Base-by-base conservation (phyloP, 92 coral and sea anemone genomes). In the Epizoanthus stellaris region DNA sequence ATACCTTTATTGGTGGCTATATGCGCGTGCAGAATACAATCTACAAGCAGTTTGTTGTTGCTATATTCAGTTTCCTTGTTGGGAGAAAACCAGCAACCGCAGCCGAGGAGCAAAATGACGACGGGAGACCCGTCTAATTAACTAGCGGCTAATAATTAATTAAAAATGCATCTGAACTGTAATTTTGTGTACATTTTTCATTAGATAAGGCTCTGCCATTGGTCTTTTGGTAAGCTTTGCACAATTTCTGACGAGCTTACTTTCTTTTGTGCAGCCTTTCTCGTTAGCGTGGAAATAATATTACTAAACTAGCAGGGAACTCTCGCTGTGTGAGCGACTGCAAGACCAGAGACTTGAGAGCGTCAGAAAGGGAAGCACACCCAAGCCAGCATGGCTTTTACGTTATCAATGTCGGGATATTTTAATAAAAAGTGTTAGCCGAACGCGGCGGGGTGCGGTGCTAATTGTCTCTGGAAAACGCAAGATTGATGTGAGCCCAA, bases 171-270 rank as follows among this genome's bases (percentile, higher is more conserved):
- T 86, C 87, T 85, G 77, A 59, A 82, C 90, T 86, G 88, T 86
- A 90, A 90, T 90, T 66, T 82, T 83, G 90, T 86, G 85, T 90
- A 86, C 90, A 85, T 85, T 80, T 86, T 86, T 80, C 82, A 85
- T 89, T 79, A 79, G 72, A 39, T 15, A 79, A 79, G 30, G 83
- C 45, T 79, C 65, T 64, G 59, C 59, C 47, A 79, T 79, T 79
- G 83, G 83, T 79, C 72, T 45, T 64, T 79, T 79, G 40, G 20
- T 52, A 45, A 79, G 19, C 34, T 52, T 19, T 12, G 72, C 13
- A 63, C 83, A 61, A 13, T 79, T 79, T 77, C 58, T 45, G 81
- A 67, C 69, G 39, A 76, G 61, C 61, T 59, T 76, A 76, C 68
- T 59, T 39, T 36, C 83, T 45, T 42, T 20, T 79, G 83, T 79